Conservation (phyloP, 2,797 vertebrate genomes). For the Anabacerthia variegaticeps region DNA sequence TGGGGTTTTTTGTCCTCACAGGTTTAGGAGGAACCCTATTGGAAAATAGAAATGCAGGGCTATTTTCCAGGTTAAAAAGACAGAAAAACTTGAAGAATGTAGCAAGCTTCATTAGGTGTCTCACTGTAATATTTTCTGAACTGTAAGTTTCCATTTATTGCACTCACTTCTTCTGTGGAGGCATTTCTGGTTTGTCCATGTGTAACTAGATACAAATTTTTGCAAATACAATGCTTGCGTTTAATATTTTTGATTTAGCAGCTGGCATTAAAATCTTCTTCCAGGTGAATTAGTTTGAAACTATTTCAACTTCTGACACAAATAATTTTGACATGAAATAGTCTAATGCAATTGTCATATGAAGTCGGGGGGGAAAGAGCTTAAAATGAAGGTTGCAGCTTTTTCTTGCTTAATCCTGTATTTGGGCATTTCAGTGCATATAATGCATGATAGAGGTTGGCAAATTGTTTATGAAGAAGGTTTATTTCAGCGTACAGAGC, state of each 20-base stretch:
- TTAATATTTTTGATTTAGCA: not conserved
- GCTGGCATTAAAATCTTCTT: not conserved
- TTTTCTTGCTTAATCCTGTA: not conserved
- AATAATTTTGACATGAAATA: not conserved
- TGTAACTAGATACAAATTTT: not conserved
- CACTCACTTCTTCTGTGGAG: not conserved
- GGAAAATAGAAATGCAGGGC: constrained; percentile 24
- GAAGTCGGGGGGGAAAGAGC: not conserved
- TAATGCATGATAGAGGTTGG: not conserved
- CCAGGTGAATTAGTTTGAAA: not conserved
- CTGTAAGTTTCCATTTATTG: not conserved
- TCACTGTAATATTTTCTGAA: constrained; percentile 20
- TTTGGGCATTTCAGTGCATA: not conserved
- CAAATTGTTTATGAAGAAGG: not conserved
- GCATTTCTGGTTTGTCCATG: not conserved
- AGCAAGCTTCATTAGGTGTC: not conserved
- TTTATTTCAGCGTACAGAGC: not conserved
- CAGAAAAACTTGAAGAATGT: not conserved
- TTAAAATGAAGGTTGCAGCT: not conserved
- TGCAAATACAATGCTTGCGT: not conserved
- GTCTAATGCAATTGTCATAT: not conserved
- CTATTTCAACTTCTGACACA: not conserved
- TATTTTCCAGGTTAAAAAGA: constrained; percentile 22
- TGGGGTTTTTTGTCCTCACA: not conserved
- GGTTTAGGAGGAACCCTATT: not conserved